phyloP scores from a whole-genome alignment of 2,888 invertebrate genomes.

The Acanthosepion lycidas region DNA sequence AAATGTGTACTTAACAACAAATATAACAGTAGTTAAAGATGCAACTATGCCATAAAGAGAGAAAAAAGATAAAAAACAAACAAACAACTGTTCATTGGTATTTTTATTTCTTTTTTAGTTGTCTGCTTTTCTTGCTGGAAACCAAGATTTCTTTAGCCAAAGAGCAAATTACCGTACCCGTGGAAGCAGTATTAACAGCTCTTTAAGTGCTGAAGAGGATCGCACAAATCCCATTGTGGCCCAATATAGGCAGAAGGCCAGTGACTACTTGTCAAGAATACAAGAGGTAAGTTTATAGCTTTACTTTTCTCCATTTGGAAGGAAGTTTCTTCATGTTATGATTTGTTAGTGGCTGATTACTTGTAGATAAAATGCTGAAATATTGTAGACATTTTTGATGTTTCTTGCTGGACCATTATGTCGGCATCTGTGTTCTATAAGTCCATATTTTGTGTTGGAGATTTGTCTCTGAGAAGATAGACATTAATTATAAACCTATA shows the following conservation, averaged over 20 bases:
- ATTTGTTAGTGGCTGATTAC: too few relatives aligned
- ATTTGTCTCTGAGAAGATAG: too few relatives aligned
- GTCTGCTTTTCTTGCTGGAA: constrained; percentile 69
- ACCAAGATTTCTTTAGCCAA: constrained; percentile 69
- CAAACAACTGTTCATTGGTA: too few relatives aligned
- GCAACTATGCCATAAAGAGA: too few relatives aligned
- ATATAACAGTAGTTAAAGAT: too few relatives aligned
- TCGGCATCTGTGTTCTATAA: too few relatives aligned
- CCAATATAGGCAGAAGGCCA: constrained; percentile 68
- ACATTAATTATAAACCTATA: too few relatives aligned
- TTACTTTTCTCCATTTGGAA: neutral
- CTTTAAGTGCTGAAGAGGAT: constrained; percentile 56
- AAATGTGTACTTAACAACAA: too few relatives aligned
- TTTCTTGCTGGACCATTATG: too few relatives aligned
- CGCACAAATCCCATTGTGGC: constrained; percentile 69
- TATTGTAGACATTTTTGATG: neutral
- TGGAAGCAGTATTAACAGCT: constrained; percentile 64
- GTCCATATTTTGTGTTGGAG: too few relatives aligned
- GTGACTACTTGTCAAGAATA: constrained; percentile 68
- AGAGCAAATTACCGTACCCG: constrained; percentile 68
- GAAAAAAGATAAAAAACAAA: too few relatives aligned
- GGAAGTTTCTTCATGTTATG: neutral
- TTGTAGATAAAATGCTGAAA: neutral
- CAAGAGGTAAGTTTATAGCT: constrained; percentile 63
- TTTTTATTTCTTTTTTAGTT: constrained; percentile 59